Base-by-base conservation (phyloP, 2,113 vertebrate species). In the Phycodurus eques region DNA sequence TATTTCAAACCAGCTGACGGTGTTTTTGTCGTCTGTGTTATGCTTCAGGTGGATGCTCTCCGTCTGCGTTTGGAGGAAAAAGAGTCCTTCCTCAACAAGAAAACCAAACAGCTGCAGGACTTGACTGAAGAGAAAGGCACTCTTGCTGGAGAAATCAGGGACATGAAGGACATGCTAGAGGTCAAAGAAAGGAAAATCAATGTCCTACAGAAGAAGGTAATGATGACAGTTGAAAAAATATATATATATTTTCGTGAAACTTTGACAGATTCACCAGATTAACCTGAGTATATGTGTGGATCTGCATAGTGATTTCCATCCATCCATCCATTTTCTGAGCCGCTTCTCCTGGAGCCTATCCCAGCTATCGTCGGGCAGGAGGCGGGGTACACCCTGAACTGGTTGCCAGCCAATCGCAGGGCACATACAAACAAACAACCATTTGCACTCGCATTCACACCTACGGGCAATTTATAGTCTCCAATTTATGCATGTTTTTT, bases 111-210 rank as follows among this genome's bases (percentile, higher is more conserved):
- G 93, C 94, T 99, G 54, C 98, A 99, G 90, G 98, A 99, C 91
- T 93, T 99, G 87, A 98, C 97, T 0, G 98, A 99, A 92, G 98
- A 98, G 91, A 99, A 99, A 53, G 96, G 98, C 71, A 98, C 97
- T 0, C 90, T 99, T 6, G 95, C 97, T 0, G 98, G 98, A 80
- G 97, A 99, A 87, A 99, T 99, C 88, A 85, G 96, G 42, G 98
- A 99, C 81, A 98, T 99, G 95, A 99, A 99, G 85, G 98, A 99
- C 82, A 99, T 99, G 98, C 89, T 99, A 60, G 97, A 99, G 92
- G 98, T 99, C 75, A 99, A 99, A 88, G 98, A 99, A 86, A 93
- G 98, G 76, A 99, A 99, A 91, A 98, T 99, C 80, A 98, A 98
- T 62, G 96, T 99, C 68, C 94, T 99, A 79, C 98, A 99, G 84